Conservation (phyloP, 2,888 invertebrate species). For the Seira ritae region DNA sequence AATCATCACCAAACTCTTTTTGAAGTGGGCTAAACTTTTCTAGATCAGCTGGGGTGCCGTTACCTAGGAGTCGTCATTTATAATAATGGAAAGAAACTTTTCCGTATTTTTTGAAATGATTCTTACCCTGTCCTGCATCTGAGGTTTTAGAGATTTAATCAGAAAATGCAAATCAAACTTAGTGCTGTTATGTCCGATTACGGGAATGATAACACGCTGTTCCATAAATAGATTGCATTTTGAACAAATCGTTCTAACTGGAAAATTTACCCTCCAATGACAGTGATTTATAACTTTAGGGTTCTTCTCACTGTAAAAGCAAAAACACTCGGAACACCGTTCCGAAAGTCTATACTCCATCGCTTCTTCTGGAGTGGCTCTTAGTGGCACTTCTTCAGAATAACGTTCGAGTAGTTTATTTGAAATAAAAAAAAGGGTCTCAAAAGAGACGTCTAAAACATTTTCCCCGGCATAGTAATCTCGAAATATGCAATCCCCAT, state of each 20-base stretch:
- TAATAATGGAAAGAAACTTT: not conserved
- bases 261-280: not conserved
- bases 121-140: not conserved
- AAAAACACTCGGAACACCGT: not conserved
- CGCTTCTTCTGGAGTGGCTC: too few species aligned
- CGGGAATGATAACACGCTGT: not conserved
- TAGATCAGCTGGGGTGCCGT: not conserved
- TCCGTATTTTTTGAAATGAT: constrained; percentile 7
- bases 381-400: too few species aligned
- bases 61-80: too few species aligned
- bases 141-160: not conserved
- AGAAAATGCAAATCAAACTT: constrained; percentile 4
- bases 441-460: not conserved
- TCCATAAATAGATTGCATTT: not conserved
- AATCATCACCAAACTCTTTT: not conserved
- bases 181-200: not conserved
- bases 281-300: not conserved
- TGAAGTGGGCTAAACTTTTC: not conserved
- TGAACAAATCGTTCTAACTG: not conserved
- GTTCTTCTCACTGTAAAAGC: not conserved
- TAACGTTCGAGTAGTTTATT: not conserved
- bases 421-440: not conserved
- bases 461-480: not conserved
- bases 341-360: not conserved
- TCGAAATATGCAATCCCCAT: not conserved